Base-by-base conservation (phyloP, 2,113 vertebrate species). In the Cheilinus undulatus region DNA sequence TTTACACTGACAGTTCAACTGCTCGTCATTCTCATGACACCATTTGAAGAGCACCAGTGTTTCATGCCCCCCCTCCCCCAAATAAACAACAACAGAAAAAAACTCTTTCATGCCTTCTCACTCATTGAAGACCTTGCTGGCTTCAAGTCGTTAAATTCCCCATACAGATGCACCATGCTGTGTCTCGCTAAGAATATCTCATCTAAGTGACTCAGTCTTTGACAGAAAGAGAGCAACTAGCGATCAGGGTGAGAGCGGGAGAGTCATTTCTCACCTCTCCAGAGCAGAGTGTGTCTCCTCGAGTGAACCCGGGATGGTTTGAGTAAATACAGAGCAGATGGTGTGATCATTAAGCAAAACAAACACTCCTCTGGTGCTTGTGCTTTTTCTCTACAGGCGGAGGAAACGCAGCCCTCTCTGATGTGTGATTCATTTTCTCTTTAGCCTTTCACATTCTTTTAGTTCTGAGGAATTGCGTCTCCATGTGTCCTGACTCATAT, bases 281-380 rank as follows among this genome's bases (percentile, higher is more conserved):
- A 53, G 62, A 77, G 72, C 59, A 28, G 60, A 62, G 67, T 32
- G 17, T 40, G 43, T 60, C 82, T 72, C 80, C 69, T 53, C 57
- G 3, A 40, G 34, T 51, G 61, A 82, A 79, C 75, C 73, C 17
- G 62, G 64, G 71, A 85, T 23, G 26, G n/a, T 78, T 30, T 49
- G 84, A 77, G 82, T 88, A 80, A 85, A 85, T 70, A 76, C 38
- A 0, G 62, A 86, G 70, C 86, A 88, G 84, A 89, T 86, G 84
- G 91, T 69, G 62, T 49, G 57, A 79, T 88, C 76, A 24, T 88
- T 70, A 75, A 76, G 76, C 48, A 78, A 87, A 87, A 85, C 83
- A 86, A 88, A 87, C 84, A 65, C 63, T 79, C 20, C 48, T 82
- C 61, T 84, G 66, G 51, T 52, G 56, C 53, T 69, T 7, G 59